Conservation (phyloP, 2,888 invertebrate genomes). For the Meliscaeva auricollis region DNA sequence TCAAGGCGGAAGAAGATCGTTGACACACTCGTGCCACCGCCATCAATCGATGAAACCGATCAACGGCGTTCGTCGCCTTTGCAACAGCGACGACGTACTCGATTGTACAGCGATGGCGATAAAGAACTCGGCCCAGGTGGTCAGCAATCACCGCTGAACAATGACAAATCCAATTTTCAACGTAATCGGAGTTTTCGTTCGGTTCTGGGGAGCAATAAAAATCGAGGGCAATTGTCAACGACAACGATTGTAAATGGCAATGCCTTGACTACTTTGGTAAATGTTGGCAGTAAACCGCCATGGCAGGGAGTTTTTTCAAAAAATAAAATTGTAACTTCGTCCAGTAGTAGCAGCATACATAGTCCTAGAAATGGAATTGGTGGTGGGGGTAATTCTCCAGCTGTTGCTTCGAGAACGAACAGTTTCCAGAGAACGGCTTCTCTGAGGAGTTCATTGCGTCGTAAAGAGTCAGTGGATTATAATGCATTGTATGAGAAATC, state of each 20-base stretch:
- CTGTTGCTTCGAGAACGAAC: constrained; percentile 56
- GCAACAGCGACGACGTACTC: constrained; percentile 68
- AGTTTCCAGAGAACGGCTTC: constrained; percentile 76
- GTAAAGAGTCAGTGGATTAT: constrained; percentile 82
- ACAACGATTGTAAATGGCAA: constrained; percentile 29
- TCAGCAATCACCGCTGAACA: constrained; percentile 49
- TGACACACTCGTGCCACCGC: constrained; percentile 70
- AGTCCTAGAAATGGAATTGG: constrained; percentile 35
- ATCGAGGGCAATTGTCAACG: constrained; percentile 4
- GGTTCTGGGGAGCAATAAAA: constrained; percentile 67
- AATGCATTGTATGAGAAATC: constrained; percentile 82
- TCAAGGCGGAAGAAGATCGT: constrained; percentile 72
- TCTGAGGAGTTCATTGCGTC: constrained; percentile 81
- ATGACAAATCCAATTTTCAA: constrained; percentile 72
- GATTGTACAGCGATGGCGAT: constrained; percentile 78
- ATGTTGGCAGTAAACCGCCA: constrained; percentile 72
- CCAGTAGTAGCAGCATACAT: constrained; percentile 30
- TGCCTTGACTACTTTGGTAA: constrained; percentile 38
- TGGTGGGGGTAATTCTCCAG: constrained; percentile 50
- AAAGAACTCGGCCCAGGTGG: constrained; percentile 67
- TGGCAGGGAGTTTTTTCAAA: constrained; percentile 78
- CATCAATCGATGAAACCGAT: constrained; percentile 74
- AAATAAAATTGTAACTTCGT: constrained; percentile 45
- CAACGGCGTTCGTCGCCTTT: constrained; percentile 56
- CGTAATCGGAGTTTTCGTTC: constrained; percentile 78